Evolutionary conservation across 2,888 invertebrate species (phyloP).

Genomic region (Lottia gigantea): DNA sequence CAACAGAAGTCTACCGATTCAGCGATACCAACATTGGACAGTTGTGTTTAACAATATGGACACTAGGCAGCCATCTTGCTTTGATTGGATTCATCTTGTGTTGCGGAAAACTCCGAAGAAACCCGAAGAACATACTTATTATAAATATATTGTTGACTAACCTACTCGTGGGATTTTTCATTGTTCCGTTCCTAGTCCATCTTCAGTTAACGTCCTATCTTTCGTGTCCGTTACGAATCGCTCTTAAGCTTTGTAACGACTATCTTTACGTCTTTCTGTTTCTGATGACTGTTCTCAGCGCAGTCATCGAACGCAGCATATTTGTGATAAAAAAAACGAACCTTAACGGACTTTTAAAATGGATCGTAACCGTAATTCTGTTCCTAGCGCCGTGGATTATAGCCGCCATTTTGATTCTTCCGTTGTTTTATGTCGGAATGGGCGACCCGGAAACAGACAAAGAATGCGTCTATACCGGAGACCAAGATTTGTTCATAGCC

Average conservation of each 20-base stretch:
- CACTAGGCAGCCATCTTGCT: conserved; percentile 2
- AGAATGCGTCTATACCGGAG: background rate
- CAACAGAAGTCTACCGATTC: background rate
- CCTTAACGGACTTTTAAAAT: background rate
- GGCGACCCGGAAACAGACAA: background rate
- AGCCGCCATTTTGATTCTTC: background rate
- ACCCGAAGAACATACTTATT: background rate
- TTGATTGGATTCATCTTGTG: background rate
- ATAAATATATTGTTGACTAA: background rate
- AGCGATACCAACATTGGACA: background rate
- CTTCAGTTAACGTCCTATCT: background rate
- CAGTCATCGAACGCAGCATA: background rate
- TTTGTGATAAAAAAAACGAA: background rate
- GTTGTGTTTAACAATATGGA: conserved; percentile 5
- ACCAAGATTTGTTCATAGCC: background rate
- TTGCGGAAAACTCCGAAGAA: background rate
- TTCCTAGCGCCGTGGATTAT: background rate
- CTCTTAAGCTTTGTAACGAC: background rate
- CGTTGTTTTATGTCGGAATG: background rate
- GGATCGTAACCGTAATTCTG: background rate
- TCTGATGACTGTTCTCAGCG: background rate
- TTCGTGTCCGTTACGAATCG: background rate
- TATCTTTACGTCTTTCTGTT: background rate
- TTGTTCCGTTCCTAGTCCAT: background rate
- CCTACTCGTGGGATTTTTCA: background rate